Evolutionary conservation across 2,797 vertebrate genomes (phyloP).

Genomic region (Malurus leucopterus): DNA sequence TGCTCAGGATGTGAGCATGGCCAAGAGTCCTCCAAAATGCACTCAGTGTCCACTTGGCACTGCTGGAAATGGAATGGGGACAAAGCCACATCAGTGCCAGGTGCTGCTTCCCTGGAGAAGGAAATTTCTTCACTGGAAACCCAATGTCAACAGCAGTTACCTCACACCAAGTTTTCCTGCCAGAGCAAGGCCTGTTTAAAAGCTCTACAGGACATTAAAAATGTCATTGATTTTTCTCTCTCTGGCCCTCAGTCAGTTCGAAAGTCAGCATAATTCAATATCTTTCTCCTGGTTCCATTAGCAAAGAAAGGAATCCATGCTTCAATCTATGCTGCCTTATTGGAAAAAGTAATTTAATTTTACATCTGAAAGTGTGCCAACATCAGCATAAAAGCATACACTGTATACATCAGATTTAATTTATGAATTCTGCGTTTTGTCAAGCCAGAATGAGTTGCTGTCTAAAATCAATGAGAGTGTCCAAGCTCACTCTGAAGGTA

Average conservation of each 20-base stretch:
- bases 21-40: neutral
- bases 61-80: neutral
- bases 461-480: conserved; percentile 25
- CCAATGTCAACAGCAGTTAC: neutral
- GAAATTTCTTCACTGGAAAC: neutral
- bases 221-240: conserved; percentile 51
- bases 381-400: conserved; percentile 29
- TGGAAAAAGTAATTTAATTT: conserved; percentile 64
- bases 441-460: conserved; percentile 3
- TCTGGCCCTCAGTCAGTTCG: conserved; percentile 29
- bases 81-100: neutral
- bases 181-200: conserved; percentile 14
- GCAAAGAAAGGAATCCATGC: conserved; percentile 51
- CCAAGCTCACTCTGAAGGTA: neutral
- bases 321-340: conserved; percentile 44
- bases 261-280: conserved; percentile 59
- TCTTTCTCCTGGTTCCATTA: conserved; percentile 52
- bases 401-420: conserved; percentile 32
- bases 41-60: neutral
- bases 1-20: neutral
- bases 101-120: neutral
- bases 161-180: neutral
- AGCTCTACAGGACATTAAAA: conserved; percentile 43
- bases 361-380: conserved; percentile 54
- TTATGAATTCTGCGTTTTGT: conserved; percentile 43